Conservation (phyloP, 2,797 vertebrate genomes). For the Cossypha caffra region DNA sequence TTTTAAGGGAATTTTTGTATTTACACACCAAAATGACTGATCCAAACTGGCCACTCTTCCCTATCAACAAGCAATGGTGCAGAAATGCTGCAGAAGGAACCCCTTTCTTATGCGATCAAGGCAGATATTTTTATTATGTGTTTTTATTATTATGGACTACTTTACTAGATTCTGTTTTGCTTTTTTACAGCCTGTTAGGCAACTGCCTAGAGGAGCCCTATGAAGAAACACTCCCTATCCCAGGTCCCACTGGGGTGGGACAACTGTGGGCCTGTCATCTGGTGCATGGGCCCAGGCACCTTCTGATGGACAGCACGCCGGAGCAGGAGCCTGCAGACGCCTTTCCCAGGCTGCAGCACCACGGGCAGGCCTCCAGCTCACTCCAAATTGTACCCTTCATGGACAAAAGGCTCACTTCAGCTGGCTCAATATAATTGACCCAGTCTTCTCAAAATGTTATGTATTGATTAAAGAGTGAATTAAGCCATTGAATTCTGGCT, state of each 20-base stretch:
- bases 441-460: not conserved
- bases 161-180: not conserved
- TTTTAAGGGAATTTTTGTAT: not conserved
- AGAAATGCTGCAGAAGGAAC: not conserved
- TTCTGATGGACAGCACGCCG: accelerated
- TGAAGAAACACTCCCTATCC: not conserved
- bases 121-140: not conserved
- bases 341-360: not conserved
- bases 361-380: accelerated
- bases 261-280: not conserved
- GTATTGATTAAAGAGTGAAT: constrained; percentile 37
- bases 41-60: not conserved
- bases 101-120: not conserved
- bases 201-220: not conserved
- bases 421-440: not conserved
- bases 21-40: not conserved
- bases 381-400: not conserved
- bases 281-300: accelerated
- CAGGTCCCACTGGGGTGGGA: not conserved
- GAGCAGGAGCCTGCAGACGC: accelerated
- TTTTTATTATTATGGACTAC: not conserved
- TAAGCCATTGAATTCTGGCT: not conserved
- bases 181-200: not conserved
- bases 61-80: not conserved
- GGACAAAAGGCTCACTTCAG: not conserved